Evolutionary conservation across 1,140 invertebrate species (phyloP).

Genomic region (Steinernema khuongi): DNA sequence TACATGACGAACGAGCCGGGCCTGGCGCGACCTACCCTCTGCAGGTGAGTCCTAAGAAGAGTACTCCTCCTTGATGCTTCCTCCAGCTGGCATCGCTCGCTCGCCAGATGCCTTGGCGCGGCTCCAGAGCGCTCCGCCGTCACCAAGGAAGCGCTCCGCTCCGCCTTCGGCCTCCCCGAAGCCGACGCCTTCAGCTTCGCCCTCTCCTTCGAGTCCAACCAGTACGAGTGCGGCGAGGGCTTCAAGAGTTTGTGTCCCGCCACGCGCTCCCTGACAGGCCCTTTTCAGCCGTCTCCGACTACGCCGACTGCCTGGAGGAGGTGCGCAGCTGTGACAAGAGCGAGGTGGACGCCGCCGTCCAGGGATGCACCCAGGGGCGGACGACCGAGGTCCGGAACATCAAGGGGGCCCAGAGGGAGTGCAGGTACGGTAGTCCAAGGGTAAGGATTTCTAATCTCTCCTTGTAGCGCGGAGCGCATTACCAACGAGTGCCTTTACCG

Average conservation of each 20-base stretch:
- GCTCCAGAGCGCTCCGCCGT: background rate
- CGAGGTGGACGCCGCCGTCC: background rate
- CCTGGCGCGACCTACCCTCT: background rate
- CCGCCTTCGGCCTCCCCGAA: background rate
- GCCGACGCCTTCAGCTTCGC: background rate
- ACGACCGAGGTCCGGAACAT: background rate
- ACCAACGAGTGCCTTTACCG: background rate
- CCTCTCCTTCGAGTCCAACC: background rate
- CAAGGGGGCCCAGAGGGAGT: background rate
- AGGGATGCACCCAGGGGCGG: background rate
- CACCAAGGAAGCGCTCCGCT: background rate
- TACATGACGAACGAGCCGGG: slow-evolving; percentile 1
- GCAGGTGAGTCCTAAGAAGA: background rate
- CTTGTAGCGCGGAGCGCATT: background rate
- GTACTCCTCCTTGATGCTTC: background rate
- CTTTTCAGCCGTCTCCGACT: background rate
- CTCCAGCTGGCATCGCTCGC: slow-evolving; percentile 1
- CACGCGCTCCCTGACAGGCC: background rate
- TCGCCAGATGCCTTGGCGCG: background rate
- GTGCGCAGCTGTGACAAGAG: background rate
- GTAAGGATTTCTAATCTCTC: background rate
- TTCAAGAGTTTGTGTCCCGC: background rate
- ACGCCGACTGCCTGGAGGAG: background rate
- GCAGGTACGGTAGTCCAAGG: background rate
- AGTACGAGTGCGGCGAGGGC: background rate